Evolutionary conservation across 2,113 vertebrate genomes (phyloP), one percentile per base, ranked within the genome.

Genomic region (Corynorhinus townsendii): DNA sequence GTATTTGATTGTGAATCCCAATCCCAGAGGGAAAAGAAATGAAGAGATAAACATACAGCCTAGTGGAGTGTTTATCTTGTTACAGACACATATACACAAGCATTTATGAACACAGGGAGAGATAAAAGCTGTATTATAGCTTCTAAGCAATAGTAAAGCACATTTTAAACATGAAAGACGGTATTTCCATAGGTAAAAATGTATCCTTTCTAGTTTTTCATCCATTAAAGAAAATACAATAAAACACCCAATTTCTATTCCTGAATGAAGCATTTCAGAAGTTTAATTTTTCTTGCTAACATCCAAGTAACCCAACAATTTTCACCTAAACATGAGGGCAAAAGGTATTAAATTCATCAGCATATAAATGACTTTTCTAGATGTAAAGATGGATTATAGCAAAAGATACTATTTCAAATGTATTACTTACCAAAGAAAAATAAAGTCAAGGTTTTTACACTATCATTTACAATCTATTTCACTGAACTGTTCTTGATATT

Each of bases 91-190:
- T 89, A 86, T 49, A 97, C 91, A 97, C 86, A 92, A 98, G 96
- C 92, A 95, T 80, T 85, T 91, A 96, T 91, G 95, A 98, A 93
- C 30, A 94, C 75, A 92, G 91, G 95, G 96, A 97, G 94, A 97
- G 95, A 98, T 90, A 97, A 97, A 97, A 93, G 86, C 90, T 98
- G 98, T 97, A 96, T 97, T 97, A 96, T 95, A 95, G 89, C 83
- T 98, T 97, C 95, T 84, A 97, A 97, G 91, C 76, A 97, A 97
- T 66, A 93, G 88, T 96, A 97, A 97, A 98, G 98, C 89, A 94
- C 33, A 90, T 97, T 95, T 97, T 85, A 95, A 85, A 96, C 93
- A 97, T 95, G 96, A 97, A 97, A 90, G 26, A 47, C 33, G 94
- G 97, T 81, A 93, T 98, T 97, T 80, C 62, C 89, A 43, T 49